Percentiles rank a stretch among this genome's conserved stretches.
Evolutionary conservation across 30 jellyfish, hydroid and myxozoan genomes (phyloP).

Genomic region (Aurelia coerulea): DNA sequence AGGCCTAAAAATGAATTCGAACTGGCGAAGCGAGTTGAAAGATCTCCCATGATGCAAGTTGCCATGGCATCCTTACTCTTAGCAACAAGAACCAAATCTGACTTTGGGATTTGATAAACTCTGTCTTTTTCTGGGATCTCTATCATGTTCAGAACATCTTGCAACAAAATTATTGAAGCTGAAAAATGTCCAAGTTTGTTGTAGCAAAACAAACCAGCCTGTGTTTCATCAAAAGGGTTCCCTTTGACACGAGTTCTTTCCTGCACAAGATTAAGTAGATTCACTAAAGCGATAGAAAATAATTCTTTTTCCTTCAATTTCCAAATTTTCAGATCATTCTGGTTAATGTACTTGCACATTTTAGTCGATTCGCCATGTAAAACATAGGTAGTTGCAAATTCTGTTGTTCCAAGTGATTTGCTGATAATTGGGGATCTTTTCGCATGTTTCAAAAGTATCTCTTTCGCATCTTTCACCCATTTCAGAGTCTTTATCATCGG

Average conservation of each 20-base stretch:
- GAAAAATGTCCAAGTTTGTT: conserved; percentile 65
- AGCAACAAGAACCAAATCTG: conserved; percentile 46
- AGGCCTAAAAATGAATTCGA: conserved; percentile 19
- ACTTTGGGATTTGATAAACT: conserved; percentile 39
- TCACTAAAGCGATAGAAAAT: conserved; percentile 19
- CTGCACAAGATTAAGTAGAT: neutral
- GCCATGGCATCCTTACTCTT: conserved; percentile 66
- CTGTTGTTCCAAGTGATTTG: conserved; percentile 40
- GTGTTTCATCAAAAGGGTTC: conserved; percentile 42
- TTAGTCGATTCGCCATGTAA: conserved; percentile 8
- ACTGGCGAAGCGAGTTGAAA: conserved; percentile 32
- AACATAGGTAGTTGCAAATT: conserved; percentile 42
- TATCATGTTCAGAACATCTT: neutral
- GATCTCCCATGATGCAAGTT: conserved; percentile 64
- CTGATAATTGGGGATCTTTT: conserved; percentile 35
- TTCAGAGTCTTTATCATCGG: conserved; percentile 50
- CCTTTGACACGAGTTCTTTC: neutral
- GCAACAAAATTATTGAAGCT: conserved; percentile 45
- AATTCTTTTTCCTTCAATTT: conserved; percentile 42
- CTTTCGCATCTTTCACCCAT: conserved; percentile 38
- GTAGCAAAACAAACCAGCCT: conserved; percentile 34
- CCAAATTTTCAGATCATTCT: conserved; percentile 52
- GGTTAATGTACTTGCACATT: conserved; percentile 26
- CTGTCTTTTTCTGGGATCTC: conserved; percentile 4
- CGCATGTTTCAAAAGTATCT: conserved; percentile 37